phyloP scores from a whole-genome alignment of 2,888 invertebrate species.

The Emmelina monodactyla region DNA sequence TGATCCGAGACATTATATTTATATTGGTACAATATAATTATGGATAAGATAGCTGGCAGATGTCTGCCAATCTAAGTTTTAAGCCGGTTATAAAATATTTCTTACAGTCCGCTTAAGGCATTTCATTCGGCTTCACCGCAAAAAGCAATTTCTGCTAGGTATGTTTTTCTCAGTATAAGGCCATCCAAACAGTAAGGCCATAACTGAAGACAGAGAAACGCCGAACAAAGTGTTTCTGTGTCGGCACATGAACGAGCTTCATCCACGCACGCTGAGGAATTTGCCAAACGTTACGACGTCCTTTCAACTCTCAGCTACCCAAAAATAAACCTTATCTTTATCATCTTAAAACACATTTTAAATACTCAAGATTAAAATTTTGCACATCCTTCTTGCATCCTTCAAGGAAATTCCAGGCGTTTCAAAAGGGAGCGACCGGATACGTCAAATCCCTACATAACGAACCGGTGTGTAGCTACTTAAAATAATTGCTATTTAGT shows the following conservation, averaged over 20 bases:
- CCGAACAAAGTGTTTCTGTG: constrained; percentile 33
- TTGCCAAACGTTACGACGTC: constrained; percentile 31
- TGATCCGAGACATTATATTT: neutral
- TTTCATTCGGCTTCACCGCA: too few relatives aligned
- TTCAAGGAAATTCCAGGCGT: constrained; percentile 46
- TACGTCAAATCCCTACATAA: constrained; percentile 28
- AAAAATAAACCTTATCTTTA: constrained; percentile 31
- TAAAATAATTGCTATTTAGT: too few relatives aligned
- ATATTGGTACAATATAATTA: too few relatives aligned
- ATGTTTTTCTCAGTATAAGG: neutral
- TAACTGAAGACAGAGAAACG: constrained; percentile 1
- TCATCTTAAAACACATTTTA: constrained; percentile 22
- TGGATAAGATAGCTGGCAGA: too few relatives aligned
- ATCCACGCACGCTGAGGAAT: constrained; percentile 29
- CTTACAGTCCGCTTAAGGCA: too few relatives aligned
- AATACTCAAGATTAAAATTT: constrained; percentile 22
- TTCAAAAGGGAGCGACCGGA: constrained; percentile 41
- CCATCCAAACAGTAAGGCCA: neutral
- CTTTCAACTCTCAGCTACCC: constrained; percentile 18
- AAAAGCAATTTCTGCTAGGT: too few relatives aligned
- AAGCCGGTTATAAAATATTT: too few relatives aligned
- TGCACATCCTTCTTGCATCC: constrained; percentile 37
- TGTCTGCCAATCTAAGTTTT: too few relatives aligned
- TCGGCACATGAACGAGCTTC: constrained; percentile 34
- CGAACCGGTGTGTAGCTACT: too few relatives aligned